Percentiles rank a stretch among this genome's conserved stretches.
These are phyloP conservation scores for Mohoua ochrocephala DNA, from an alignment of 2,113 vertebrate species.

Conservation along the genomic window DNA sequence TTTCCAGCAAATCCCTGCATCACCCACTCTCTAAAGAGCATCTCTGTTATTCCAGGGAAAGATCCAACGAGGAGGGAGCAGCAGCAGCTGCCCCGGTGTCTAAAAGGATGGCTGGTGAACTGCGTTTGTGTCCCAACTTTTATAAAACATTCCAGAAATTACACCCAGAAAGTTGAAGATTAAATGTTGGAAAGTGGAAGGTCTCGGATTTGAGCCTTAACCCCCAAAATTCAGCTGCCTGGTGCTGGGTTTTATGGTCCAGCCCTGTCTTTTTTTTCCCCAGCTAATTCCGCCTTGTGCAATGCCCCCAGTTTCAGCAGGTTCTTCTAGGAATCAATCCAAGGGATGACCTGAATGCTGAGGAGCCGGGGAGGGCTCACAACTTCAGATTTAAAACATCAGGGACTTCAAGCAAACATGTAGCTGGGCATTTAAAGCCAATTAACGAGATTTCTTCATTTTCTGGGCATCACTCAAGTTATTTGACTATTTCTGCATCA, in stretches of 20 bases:
- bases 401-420: not conserved
- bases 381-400: not conserved
- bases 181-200: not conserved
- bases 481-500: not conserved
- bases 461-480: not conserved
- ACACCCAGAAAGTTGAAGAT: not conserved
- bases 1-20: not conserved
- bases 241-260: not conserved
- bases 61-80: not conserved
- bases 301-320: not conserved
- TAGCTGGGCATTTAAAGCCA: not conserved
- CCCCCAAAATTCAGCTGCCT: not conserved
- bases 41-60: not conserved
- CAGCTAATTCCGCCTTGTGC: not conserved
- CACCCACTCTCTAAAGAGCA: not conserved
- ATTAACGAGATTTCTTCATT: accelerated
- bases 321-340: not conserved
- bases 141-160: not conserved
- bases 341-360: not conserved
- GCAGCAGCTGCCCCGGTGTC: not conserved
- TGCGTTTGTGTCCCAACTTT: not conserved
- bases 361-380: not conserved
- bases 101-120: not conserved
- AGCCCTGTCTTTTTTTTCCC: not conserved
- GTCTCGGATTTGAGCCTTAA: accelerated